Conservation (phyloP, 2,113 vertebrate species). For the Antennarius striatus region DNA sequence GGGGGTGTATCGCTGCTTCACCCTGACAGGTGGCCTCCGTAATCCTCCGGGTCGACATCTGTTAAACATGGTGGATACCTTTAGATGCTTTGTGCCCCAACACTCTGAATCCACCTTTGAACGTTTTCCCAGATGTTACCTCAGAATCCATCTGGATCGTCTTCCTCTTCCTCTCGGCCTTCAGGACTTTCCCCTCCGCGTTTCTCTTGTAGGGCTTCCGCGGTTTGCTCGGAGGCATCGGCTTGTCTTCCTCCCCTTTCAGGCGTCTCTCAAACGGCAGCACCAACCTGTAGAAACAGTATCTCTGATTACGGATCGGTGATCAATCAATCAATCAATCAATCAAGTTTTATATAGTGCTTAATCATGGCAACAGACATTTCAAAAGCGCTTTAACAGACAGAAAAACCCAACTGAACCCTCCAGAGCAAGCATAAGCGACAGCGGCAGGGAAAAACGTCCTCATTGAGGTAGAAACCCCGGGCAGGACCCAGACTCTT, state of each 20-base stretch:
- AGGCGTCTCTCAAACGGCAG: slow-evolving; percentile 91
- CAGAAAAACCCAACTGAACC: too few species aligned
- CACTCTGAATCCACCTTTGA: background rate
- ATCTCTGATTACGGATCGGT: background rate
- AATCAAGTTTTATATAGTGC: too few species aligned
- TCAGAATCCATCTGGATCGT: slow-evolving; percentile 65
- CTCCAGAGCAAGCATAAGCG: too few species aligned
- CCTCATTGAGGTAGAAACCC: too few species aligned
- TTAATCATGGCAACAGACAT: too few species aligned
- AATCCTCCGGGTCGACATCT: slow-evolving; percentile 49
- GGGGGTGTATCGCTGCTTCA: slow-evolving; percentile 55
- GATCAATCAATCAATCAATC: too few species aligned
- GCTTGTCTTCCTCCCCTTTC: slow-evolving; percentile 92
- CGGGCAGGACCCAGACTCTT: too few species aligned
- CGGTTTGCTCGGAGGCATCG: slow-evolving; percentile 88
- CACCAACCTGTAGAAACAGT: slow-evolving; percentile 81
- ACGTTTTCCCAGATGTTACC: slow-evolving; percentile 53
- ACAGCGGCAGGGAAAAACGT: too few species aligned
- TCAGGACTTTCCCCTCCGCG: slow-evolving; percentile 73
- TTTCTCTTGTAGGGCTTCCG: slow-evolving; percentile 88
- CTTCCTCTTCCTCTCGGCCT: slow-evolving; percentile 77
- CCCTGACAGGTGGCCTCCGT: slow-evolving; percentile 44
- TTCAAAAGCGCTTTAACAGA: too few species aligned
- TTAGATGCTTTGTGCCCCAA: background rate
- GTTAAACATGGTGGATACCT: slow-evolving; percentile 4